phyloP scores from a whole-genome alignment of 2,888 invertebrate genomes.

The Drosophila melanosoma region DNA sequence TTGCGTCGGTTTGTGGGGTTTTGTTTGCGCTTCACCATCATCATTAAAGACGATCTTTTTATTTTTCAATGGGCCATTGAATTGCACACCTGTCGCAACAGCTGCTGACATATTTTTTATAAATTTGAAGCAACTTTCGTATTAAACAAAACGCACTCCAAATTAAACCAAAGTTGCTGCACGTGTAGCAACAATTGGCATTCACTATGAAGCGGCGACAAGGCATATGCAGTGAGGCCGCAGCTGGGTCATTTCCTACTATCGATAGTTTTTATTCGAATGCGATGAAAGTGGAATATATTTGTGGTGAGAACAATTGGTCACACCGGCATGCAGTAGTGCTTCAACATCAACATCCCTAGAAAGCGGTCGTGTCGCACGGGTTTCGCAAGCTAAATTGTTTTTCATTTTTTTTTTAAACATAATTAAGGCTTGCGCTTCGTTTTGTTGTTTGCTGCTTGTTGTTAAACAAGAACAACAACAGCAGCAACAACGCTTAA shows the following conservation, averaged over 20 bases:
- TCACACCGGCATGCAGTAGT: conserved; percentile 15
- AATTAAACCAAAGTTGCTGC: conserved; percentile 31
- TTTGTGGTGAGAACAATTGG: not conserved
- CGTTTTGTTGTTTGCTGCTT: conserved; percentile 43
- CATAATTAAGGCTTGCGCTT: conserved; percentile 47
- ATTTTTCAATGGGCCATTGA: conserved; percentile 64
- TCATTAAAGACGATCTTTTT: conserved; percentile 83
- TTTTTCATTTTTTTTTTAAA: conserved; percentile 28
- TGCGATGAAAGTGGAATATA: not conserved
- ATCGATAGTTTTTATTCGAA: not conserved
- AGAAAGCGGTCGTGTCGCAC: conserved; percentile 49
- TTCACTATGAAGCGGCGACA: conserved; percentile 32
- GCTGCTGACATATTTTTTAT: conserved; percentile 68
- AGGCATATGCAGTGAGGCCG: conserved; percentile 5
- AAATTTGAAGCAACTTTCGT: conserved; percentile 20
- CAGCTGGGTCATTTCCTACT: not conserved
- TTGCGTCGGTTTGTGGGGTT: conserved; percentile 41
- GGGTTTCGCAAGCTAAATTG: conserved; percentile 30
- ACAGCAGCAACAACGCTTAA: conserved; percentile 29
- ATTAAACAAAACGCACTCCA: conserved; percentile 35
- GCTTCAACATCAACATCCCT: conserved; percentile 39
- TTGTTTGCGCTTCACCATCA: conserved; percentile 66
- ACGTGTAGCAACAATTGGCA: conserved; percentile 57
- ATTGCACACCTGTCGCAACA: conserved; percentile 47
- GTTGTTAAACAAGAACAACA: conserved; percentile 19